These are phyloP conservation scores for Lucilia sericata DNA, from an alignment of 1,140 invertebrate species.

Conservation along the genomic window DNA sequence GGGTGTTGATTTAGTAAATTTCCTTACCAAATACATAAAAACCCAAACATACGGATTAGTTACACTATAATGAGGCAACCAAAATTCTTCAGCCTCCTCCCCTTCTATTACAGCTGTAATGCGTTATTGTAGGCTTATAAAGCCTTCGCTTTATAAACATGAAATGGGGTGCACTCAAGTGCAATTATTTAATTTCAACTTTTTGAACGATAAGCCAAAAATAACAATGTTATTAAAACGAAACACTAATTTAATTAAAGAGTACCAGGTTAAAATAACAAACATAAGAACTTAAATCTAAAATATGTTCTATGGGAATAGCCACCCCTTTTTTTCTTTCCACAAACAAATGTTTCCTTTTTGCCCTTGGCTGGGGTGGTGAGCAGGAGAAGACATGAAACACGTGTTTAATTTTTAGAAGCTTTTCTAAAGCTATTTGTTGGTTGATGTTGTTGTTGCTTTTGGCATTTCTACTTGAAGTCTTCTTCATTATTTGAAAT, in stretches of 20 bases:
- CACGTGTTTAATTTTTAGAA: conserved; percentile 21
- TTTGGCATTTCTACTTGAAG: conserved; percentile 5
- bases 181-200: conserved; percentile 43
- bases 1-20: neutral
- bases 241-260: conserved; percentile 43
- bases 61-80: conserved; percentile 27
- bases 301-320: neutral
- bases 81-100: neutral
- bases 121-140: neutral
- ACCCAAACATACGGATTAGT: conserved; percentile 15
- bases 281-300: neutral
- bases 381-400: neutral
- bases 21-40: neutral
- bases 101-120: neutral
- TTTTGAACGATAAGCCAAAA: conserved; percentile 36
- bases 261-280: conserved; percentile 30
- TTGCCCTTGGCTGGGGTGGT: neutral
- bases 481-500: neutral
- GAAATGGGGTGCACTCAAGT: conserved; percentile 32
- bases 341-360: neutral
- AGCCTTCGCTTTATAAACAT: neutral
- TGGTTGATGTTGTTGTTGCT: neutral
- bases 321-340: neutral
- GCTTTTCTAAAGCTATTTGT: neutral
- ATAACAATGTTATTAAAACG: conserved; percentile 30